Percentiles rank a stretch among this genome's conserved stretches.
phyloP scores from a whole-genome alignment of 2,113 vertebrate genomes.

The Chrysochloris asiatica region DNA sequence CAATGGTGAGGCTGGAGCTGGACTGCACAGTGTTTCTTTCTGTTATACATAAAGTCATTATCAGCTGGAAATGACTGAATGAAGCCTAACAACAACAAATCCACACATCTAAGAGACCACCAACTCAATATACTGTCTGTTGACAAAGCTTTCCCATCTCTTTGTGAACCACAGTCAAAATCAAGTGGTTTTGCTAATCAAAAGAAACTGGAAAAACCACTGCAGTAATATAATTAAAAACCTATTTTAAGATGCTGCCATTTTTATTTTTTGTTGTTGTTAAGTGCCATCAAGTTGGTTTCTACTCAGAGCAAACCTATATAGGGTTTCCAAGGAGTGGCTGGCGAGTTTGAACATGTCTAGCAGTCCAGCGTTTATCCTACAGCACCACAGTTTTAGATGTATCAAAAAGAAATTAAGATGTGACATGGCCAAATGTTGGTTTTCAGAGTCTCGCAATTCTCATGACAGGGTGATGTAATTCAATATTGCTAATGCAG shows the following conservation, averaged over 20 bases:
- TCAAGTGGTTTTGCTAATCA: neutral
- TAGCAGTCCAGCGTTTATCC: no score
- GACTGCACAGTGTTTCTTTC: neutral
- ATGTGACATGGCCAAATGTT: conserved; percentile 69
- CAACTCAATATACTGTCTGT: neutral
- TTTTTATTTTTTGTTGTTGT: no score
- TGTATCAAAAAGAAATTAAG: conserved; percentile 70
- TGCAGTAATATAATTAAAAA: conserved; percentile 28
- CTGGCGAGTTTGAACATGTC: no score
- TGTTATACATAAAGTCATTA: neutral
- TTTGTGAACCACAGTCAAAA: neutral
- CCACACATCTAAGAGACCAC: neutral
- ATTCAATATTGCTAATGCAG: conserved; percentile 67
- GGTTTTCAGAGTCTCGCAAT: conserved; percentile 64
- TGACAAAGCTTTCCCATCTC: neutral
- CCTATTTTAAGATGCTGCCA: conserved; percentile 23
- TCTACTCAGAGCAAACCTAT: no score
- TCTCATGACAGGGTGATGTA: conserved; percentile 54
- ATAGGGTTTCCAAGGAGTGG: no score
- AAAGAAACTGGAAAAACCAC: conserved; percentile 58
- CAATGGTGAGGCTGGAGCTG: neutral
- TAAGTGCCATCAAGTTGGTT: no score
- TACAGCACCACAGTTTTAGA: no score
- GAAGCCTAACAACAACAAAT: neutral
- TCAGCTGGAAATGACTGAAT: neutral